Percentiles rank a stretch among this genome's conserved stretches.
These are phyloP conservation scores for Heteromormyrus szaboi DNA, from an alignment of 2,797 vertebrate genomes.

Conservation along the genomic window DNA sequence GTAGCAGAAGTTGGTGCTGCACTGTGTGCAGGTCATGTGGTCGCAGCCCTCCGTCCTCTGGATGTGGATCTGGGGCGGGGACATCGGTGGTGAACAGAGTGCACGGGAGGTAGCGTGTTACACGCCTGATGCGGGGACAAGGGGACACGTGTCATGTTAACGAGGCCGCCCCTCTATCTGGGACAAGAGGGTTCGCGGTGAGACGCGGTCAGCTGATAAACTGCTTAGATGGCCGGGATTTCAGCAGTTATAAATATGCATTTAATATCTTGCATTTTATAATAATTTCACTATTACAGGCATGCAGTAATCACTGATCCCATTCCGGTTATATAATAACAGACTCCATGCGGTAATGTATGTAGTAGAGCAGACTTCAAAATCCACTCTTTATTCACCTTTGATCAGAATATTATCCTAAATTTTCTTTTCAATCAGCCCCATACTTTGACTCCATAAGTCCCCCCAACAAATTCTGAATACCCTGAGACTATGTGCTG, in stretches of 20 bases:
- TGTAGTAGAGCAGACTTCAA: neutral
- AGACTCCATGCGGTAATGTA: neutral
- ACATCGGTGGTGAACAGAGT: neutral
- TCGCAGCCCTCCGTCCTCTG: constrained; percentile 97
- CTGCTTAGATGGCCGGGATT: neutral
- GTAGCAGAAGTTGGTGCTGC: constrained; percentile 98
- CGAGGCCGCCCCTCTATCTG: neutral
- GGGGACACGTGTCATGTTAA: neutral
- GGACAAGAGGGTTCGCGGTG: neutral
- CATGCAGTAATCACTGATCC: neutral
- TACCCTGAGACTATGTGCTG: neutral
- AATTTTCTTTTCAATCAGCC: neutral
- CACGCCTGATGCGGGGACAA: neutral
- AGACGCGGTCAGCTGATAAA: neutral
- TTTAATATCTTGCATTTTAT: neutral
- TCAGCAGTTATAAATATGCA: neutral
- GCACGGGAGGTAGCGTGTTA: neutral
- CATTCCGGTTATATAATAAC: neutral
- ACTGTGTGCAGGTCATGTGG: constrained; percentile 96
- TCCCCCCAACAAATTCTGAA: neutral
- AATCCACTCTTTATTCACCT: neutral
- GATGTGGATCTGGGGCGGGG: constrained; percentile 80
- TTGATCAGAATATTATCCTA: neutral
- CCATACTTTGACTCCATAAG: neutral
- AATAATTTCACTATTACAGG: neutral